These are phyloP conservation scores for Nomada fucata DNA, from an alignment of 2,888 invertebrate genomes.

Conservation along the genomic window DNA sequence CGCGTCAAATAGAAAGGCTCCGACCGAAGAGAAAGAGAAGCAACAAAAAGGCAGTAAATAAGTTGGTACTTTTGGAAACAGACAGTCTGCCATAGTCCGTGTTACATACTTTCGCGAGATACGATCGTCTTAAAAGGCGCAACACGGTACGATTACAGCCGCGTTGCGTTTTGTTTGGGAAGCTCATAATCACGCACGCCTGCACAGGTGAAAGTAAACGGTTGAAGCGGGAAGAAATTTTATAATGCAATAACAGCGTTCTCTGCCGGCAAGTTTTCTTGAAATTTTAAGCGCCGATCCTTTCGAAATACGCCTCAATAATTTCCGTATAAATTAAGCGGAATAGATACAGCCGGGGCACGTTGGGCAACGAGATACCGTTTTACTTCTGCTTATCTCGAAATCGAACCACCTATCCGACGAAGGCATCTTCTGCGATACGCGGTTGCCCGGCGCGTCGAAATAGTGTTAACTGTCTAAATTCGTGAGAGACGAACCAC, in stretches of 20 bases:
- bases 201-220: slow-evolving; percentile 50
- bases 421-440: background rate
- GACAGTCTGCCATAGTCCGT: background rate
- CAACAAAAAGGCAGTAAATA: background rate
- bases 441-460: background rate
- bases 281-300: background rate
- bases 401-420: too few relatives aligned
- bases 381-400: too few relatives aligned
- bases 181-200: slow-evolving; percentile 44
- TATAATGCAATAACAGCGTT: slow-evolving; percentile 4
- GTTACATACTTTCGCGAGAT: slow-evolving; percentile 27
- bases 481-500: background rate
- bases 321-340: too few relatives aligned
- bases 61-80: background rate
- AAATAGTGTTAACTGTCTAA: slow-evolving; percentile 24
- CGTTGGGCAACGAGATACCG: too few relatives aligned
- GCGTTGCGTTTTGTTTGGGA: slow-evolving; percentile 38
- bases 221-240: slow-evolving; percentile 26
- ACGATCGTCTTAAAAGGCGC: slow-evolving; percentile 28
- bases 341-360: too few relatives aligned
- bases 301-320: background rate
- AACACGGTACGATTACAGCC: slow-evolving; percentile 7
- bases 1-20: background rate
- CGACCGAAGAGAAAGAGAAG: background rate
- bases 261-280: background rate